phyloP scores from a whole-genome alignment of 2,797 vertebrate species.

The Parauchenoglanis ngamensis region DNA sequence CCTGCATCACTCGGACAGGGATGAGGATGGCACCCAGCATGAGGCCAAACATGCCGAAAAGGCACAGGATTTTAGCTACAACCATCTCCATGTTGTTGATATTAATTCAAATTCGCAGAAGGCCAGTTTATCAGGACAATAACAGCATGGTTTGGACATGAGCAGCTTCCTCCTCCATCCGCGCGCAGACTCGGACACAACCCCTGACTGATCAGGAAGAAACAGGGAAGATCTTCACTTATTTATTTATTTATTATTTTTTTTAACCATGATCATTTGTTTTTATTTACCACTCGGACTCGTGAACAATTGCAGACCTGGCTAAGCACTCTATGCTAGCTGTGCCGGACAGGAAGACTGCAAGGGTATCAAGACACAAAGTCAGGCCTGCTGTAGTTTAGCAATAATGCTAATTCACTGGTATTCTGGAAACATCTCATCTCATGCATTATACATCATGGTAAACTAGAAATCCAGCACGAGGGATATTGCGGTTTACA shows the following conservation, averaged over 20 bases:
- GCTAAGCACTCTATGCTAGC: not conserved
- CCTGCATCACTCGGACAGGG: conserved; percentile 82
- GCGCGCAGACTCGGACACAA: not conserved
- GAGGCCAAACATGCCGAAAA: conserved; percentile 81
- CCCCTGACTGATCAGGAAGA: not conserved
- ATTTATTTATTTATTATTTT: not conserved
- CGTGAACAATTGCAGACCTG: not conserved
- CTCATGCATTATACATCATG: not conserved
- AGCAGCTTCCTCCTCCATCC: conserved; percentile 1
- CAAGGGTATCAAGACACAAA: not conserved
- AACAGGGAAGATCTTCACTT: not conserved
- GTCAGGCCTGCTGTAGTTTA: too few relatives aligned
- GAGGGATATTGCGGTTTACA: not conserved
- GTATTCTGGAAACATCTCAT: not conserved
- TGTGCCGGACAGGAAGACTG: not conserved
- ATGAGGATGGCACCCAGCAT: conserved; percentile 86
- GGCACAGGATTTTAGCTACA: conserved; percentile 82
- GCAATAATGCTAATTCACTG: not conserved
- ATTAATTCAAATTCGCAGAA: not conserved
- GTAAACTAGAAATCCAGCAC: not conserved
- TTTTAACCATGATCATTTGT: not conserved
- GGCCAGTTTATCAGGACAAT: not conserved
- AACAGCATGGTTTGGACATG: conserved; percentile 4
- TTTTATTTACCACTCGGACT: not conserved
- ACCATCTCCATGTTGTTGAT: conserved; percentile 77